Base-by-base conservation (phyloP, 35 echinoderm and acorn worm genomes). In the Ophioderma brevispina region DNA sequence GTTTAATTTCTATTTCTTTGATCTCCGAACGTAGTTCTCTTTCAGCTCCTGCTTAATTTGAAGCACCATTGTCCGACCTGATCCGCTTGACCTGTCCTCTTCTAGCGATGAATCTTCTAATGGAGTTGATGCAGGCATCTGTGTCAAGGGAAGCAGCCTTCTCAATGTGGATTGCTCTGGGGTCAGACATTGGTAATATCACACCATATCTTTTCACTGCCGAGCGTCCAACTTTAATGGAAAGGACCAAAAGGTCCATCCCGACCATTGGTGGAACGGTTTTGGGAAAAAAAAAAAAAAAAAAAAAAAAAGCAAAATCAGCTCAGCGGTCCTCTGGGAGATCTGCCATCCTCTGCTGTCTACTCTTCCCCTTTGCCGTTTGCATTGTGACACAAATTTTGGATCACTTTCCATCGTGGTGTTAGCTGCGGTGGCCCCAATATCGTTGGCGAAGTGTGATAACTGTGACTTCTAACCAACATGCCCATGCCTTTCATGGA, bases 71-170 rank as follows among this genome's bases (percentile, higher is more conserved):
- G 36, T 88, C 91, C 33, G 91, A 92, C 15, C 77, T 85, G 28
- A 94, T 75, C 52, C 82, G 88, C 37, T 25, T 46, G 0, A 80
- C 35, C 50, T 39, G n/a, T 1, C 93, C 93, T 75, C 82, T 86
- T 1, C 88, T 76, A 77, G 64, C 75, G 0, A 94, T 85, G 40
- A 94, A 90, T n/a, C 87, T 43, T 43, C 84, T 40, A 15, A 94
- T 31, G 30, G 63, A 86, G 75, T 90, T 89, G 1, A 94, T 90
- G 46, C 81, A 90, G 28, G 92, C n/a, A 75, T 94, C 92, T 75
- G 93, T 90, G 34, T 94, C 83, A 6, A 91, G 38, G n/a, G 76
- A 56, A 41, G 76, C 1, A 79, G 6, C 13, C 90, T 76, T 87
- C n/a, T 81, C 81, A 25, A 85, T 92, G 38, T 91, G 89, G 21